Base-by-base conservation (phyloP, 1,140 invertebrate genomes). In the Thaumetopoea pityocampa region DNA sequence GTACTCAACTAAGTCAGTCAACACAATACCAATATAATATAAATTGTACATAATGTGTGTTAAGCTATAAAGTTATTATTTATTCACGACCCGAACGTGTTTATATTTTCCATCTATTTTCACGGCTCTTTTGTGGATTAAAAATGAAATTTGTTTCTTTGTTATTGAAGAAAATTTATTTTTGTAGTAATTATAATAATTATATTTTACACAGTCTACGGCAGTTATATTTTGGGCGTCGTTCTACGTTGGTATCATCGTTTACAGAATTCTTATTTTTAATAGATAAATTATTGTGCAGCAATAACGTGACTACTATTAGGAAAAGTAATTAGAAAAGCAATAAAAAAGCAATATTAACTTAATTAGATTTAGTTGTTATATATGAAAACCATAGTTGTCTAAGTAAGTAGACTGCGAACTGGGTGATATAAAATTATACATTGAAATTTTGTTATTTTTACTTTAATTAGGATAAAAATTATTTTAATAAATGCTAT, bases 321-420 rank as follows among this genome's bases (percentile, higher is more conserved):
- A 54, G 54, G 48, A 44, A 28, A 45, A 59, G 51, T 50, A 58
- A 57, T 54, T 48, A 35, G 44, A 42, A 50, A 44, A 61, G 57
- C 57, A 61, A 61, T 61, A 56, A 5, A 10, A 23, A 29, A 29
- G 27, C 27, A 29, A 29, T 29, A 29, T 14, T 50, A 37, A 9
- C 51, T 52, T 43, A 38, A 29, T 32, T 51, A 60, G 43, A 36
- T 46, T 60, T 49, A 51, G 48, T 50, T 48, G 23, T 30, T 40
- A 15, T 38, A 45, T 32, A 33, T 24, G 16, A 36, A 27, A 45
- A 33, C 10, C 11, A 35, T 17, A 48, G 14, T 51, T 38, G 44
- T 42, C 48, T 56, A 49, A 30, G 41, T 49, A 46, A 43, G 45
- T 60, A 60, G 57, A 60, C 48, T 60, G 52, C 48, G 17, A 47